Evolutionary conservation across 2,888 invertebrate genomes (phyloP).

Genomic region (Macrosiphum euphorbiae): DNA sequence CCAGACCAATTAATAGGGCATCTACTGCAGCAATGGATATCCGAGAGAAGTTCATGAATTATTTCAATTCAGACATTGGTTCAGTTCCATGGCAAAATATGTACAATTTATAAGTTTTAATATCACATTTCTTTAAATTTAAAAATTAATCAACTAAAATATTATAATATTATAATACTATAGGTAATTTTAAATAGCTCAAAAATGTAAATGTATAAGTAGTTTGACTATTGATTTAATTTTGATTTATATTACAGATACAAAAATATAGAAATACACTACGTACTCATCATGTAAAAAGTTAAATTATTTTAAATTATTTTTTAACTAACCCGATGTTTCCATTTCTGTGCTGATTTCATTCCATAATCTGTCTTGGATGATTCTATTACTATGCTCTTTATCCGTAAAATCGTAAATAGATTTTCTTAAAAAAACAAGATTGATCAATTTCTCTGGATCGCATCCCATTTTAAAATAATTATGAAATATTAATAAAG

Average conservation of each 20-base stretch:
- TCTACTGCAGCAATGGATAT: conserved; percentile 41
- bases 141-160: conserved; percentile 37
- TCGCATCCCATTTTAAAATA: conserved; percentile 34
- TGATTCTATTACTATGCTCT: conserved; percentile 13
- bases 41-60: conserved; percentile 25
- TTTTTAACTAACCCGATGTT: conserved; percentile 19
- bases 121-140: conserved; percentile 39
- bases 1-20: conserved; percentile 41
- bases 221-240: conserved; percentile 24
- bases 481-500: not conserved
- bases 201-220: conserved; percentile 37
- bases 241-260: conserved; percentile 35
- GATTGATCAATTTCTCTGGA: conserved; percentile 32
- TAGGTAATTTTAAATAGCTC: conserved; percentile 44
- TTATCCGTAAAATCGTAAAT: conserved; percentile 19
- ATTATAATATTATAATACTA: conserved; percentile 43
- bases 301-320: conserved; percentile 1
- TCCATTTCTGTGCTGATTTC: conserved; percentile 25
- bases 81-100: conserved; percentile 33
- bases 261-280: conserved; percentile 26
- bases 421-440: conserved; percentile 38
- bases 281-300: conserved; percentile 32
- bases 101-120: conserved; percentile 40
- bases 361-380: conserved; percentile 22
- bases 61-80: conserved; percentile 26